Base-by-base conservation (phyloP, 2,797 vertebrate species). In the Poecile montanus region DNA sequence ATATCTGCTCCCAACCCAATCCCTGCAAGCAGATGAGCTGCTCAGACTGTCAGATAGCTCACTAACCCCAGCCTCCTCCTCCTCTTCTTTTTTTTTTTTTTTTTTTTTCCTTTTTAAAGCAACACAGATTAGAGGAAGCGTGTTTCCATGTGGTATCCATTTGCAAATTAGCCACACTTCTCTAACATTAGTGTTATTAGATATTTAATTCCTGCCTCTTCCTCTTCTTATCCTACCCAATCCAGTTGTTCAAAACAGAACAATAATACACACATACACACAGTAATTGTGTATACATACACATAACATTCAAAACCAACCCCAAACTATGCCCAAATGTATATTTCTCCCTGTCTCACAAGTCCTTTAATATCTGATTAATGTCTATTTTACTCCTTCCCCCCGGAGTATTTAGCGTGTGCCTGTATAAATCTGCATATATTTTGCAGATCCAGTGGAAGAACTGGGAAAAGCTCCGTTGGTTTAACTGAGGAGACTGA, bases 321-420 rank as follows among this genome's bases (percentile, higher is more conserved):
- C 3, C 42, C 34, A 56, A 80, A 82, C 29, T 87, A 67, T 38
- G 50, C 87, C 90, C 82, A 89, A 71, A 89, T 51, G 54, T 79
- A 13, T 82, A 91, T 92, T 95, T 93, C 83, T 88, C 68, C 91
- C 71, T 88, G 91, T 89, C 82, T 95, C 77, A 5, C 78, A 94
- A 94, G 94, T 87, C 91, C 95, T 96, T 92, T 96, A 97, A 91
- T 97, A 96, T 95, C 95, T 96, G 96, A 97, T 96, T 96, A 94
- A 94, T 70, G 92, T 80, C 94, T 93, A 73, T 97, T 96, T 95
- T 91, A 88, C 67, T 88, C 40, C 67, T 96, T 96, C 51, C 77
- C 79, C 68, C 93, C 45, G 34, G 92, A 97, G 91, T 84, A 89
- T 94, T 96, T 93, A 93, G 70, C 30, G 30, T 89, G 60, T 76